Evolutionary conservation across 2,888 invertebrate genomes (phyloP).

Genomic region (Dioctria rufipes): DNA sequence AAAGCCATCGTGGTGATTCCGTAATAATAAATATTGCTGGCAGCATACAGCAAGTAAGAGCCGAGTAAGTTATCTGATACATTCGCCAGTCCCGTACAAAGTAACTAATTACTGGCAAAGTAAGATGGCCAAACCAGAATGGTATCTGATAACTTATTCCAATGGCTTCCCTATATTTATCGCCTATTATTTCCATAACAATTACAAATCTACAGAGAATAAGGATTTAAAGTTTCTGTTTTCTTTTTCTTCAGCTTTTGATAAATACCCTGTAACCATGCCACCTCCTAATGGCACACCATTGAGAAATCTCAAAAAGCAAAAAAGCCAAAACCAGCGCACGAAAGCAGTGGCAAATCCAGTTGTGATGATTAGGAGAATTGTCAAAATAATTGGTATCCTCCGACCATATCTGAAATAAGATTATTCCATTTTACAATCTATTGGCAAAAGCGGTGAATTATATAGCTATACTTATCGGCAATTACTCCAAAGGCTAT

Average conservation of each 20-base stretch:
- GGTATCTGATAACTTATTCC: slow-evolving; percentile 77
- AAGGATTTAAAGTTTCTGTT: background rate
- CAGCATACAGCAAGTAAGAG: slow-evolving; percentile 81
- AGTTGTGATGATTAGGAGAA: background rate
- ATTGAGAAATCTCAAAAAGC: background rate
- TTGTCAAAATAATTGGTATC: background rate
- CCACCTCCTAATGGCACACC: background rate
- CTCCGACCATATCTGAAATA: background rate
- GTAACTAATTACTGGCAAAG: slow-evolving; percentile 76
- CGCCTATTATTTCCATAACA: slow-evolving; percentile 76
- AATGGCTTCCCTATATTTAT: slow-evolving; percentile 69
- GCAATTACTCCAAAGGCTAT: slow-evolving; percentile 8
- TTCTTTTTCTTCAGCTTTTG: background rate
- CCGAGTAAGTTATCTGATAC: slow-evolving; percentile 83
- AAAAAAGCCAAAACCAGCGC: background rate
- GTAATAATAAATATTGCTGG: slow-evolving; percentile 73
- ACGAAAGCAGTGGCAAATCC: background rate
- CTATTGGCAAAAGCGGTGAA: background rate
- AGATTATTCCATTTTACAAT: background rate
- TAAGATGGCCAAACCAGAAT: slow-evolving; percentile 77
- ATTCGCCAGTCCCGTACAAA: slow-evolving; percentile 78
- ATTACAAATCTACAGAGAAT: slow-evolving; percentile 73
- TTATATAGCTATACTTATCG: background rate
- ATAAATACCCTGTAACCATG: background rate
- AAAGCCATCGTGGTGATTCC: slow-evolving; percentile 69